Percentiles rank a stretch among this genome's conserved stretches.
Conservation (phyloP, 1,140 invertebrate species). For the Hermetia illucens region DNA sequence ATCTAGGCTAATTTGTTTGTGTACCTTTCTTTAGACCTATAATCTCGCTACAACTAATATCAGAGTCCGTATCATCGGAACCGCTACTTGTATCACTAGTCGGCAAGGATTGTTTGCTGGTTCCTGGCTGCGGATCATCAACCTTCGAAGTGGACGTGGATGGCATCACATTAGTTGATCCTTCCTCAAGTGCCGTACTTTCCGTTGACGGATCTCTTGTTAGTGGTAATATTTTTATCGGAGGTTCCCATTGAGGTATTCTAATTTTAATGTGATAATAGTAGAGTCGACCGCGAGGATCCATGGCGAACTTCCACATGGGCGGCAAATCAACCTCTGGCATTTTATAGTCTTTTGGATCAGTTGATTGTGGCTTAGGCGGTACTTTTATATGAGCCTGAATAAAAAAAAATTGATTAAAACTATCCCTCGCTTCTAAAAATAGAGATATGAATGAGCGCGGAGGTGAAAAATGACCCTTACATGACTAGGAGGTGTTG, state of each 20-base stretch:
- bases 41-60: too few relatives aligned
- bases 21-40: too few relatives aligned
- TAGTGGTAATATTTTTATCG: conserved; percentile 32
- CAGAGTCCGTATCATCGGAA: too few relatives aligned
- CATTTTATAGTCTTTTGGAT: conserved; percentile 17
- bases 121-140: too few relatives aligned
- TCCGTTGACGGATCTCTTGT: conserved; percentile 15
- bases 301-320: conserved; percentile 72
- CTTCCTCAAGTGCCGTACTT: too few relatives aligned
- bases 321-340: conserved; percentile 58
- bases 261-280: conserved; percentile 81
- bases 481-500: conserved; percentile 26
- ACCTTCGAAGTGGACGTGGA: too few relatives aligned
- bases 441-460: too few relatives aligned
- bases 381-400: conserved; percentile 11
- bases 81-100: too few relatives aligned
- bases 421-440: too few relatives aligned
- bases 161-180: too few relatives aligned
- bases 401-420: neutral
- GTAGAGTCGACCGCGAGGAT: conserved; percentile 68
- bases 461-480: conserved; percentile 13
- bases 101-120: too few relatives aligned
- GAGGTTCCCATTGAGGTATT: conserved; percentile 79
- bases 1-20: too few relatives aligned
- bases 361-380: conserved; percentile 20